These are phyloP conservation scores for Dromococcyx pavoninus DNA, from an alignment of 2,797 vertebrate species.

Conservation along the genomic window DNA sequence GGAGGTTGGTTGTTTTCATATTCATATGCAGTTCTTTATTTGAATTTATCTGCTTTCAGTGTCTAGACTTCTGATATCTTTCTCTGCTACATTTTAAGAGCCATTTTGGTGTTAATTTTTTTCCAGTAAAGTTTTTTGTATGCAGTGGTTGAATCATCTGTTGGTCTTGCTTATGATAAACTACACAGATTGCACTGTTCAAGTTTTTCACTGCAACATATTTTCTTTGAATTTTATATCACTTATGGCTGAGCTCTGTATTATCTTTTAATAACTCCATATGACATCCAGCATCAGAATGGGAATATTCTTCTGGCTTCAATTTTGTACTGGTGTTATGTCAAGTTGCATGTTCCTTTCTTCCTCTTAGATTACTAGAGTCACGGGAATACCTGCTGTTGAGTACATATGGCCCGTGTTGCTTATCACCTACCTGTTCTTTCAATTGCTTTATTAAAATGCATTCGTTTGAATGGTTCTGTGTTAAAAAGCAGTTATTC, in stretches of 20 bases:
- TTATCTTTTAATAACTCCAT: neutral
- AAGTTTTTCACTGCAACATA: constrained; percentile 13
- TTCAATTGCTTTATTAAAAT: neutral
- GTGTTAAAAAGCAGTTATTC: neutral
- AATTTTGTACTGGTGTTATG: neutral
- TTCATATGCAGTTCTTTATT: neutral
- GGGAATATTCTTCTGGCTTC: neutral
- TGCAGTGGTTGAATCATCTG: constrained; percentile 38
- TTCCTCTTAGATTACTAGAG: neutral
- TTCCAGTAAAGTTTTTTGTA: constrained; percentile 7
- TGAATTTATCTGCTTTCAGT: neutral
- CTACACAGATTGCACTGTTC: constrained; percentile 60
- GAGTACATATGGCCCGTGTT: neutral
- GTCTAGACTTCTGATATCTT: constrained; percentile 7
- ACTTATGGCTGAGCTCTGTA: neutral
- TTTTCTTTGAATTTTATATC: constrained; percentile 15
- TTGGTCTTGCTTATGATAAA: constrained; percentile 46
- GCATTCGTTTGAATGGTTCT: neutral
- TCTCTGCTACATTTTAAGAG: neutral
- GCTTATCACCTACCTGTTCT: neutral
- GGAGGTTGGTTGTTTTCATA: neutral
- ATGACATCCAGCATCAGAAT: neutral
- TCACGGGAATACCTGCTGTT: neutral
- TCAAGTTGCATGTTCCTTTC: neutral
- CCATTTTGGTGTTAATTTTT: constrained; percentile 15